phyloP scores from a whole-genome alignment of 2,797 vertebrate species.

The Vespertilio murinus region DNA sequence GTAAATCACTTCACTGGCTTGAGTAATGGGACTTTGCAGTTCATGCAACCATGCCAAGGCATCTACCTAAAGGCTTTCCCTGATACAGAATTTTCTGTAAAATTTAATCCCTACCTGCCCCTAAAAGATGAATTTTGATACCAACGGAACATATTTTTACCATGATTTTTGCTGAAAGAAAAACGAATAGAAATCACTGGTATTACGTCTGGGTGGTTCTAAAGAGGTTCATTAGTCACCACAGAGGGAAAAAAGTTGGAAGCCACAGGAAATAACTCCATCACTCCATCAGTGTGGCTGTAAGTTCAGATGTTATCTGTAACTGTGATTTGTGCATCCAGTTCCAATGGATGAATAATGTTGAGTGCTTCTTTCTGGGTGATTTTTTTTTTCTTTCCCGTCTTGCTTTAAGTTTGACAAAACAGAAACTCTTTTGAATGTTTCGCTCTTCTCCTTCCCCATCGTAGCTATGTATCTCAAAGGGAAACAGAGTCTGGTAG shows the following conservation, averaged over 20 bases:
- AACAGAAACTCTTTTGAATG: not conserved
- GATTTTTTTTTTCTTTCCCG: not conserved
- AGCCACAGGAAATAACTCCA: not conserved
- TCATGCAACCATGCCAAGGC: slow-evolving; percentile 47
- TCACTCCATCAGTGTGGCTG: not conserved
- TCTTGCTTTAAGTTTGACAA: not conserved
- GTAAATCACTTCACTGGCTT: slow-evolving; percentile 68
- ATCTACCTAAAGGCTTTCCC: slow-evolving; percentile 58
- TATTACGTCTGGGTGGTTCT: not conserved
- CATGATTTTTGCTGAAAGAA: not conserved
- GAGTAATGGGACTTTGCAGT: slow-evolving; percentile 71
- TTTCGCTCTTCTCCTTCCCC: slow-evolving; percentile 1
- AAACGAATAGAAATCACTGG: slow-evolving; percentile 57
- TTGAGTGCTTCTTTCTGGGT: slow-evolving; percentile 19
- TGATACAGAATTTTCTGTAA: slow-evolving; percentile 62
- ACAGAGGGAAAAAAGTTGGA: slow-evolving; percentile 6
- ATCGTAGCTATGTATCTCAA: not conserved
- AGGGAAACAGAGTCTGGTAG: not conserved
- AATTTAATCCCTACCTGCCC: slow-evolving; percentile 9
- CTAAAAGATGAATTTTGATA: slow-evolving; percentile 43
- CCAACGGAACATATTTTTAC: slow-evolving; percentile 55
- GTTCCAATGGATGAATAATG: slow-evolving; percentile 34
- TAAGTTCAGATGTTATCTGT: slow-evolving; percentile 15
- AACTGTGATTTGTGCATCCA: not conserved
- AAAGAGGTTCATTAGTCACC: slow-evolving; percentile 30